These are phyloP conservation scores for Pelosia muscerda DNA, from an alignment of 2,888 invertebrate genomes.

Conservation along the genomic window DNA sequence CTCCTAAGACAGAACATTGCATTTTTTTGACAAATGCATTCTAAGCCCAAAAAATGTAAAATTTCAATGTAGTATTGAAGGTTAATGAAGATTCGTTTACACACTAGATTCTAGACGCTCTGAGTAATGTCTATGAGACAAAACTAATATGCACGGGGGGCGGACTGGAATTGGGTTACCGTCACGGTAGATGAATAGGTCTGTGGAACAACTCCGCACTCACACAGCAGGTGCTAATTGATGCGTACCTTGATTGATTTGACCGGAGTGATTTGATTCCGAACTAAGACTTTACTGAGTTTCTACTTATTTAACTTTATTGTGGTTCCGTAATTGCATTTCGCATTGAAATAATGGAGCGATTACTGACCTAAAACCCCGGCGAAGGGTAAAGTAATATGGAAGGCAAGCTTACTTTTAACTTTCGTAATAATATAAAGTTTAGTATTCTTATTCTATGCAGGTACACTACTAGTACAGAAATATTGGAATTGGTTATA, in stretches of 20 bases:
- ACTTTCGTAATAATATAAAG: conserved; percentile 28
- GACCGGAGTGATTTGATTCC: no score
- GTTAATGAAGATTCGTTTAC: not conserved
- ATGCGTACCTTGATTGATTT: no score
- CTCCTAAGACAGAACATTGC: no score
- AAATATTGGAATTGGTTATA: not conserved
- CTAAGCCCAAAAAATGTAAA: no score
- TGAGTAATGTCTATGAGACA: not conserved
- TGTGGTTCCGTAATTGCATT: conserved; percentile 8
- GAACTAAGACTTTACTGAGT: no score
- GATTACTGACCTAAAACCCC: conserved; percentile 20
- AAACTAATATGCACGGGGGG: not conserved
- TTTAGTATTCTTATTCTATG: no score
- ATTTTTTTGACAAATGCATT: no score
- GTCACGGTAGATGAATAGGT: not conserved
- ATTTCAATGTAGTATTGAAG: not conserved
- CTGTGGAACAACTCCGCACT: no score
- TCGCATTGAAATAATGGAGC: conserved; percentile 20
- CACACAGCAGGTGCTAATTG: no score
- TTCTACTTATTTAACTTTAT: not conserved
- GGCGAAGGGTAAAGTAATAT: conserved; percentile 24
- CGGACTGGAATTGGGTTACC: not conserved
- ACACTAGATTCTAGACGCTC: not conserved
- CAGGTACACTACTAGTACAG: conserved; percentile 20
- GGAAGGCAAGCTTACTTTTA: conserved; percentile 19